Base-by-base conservation (phyloP, 2,113 vertebrate genomes). In the Ciconia stormi region DNA sequence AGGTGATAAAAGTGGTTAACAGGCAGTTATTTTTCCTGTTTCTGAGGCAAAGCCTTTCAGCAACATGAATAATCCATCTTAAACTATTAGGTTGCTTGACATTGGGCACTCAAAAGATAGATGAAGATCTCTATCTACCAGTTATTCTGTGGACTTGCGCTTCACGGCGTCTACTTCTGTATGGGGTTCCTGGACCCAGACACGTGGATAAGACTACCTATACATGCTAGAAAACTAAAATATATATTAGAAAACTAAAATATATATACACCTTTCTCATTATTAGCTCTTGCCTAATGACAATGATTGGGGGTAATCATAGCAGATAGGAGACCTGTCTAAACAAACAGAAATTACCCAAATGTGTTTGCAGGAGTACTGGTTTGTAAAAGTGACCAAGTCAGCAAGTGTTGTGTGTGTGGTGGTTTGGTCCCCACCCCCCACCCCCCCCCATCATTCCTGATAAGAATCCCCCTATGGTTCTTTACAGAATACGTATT, bases 41-140 rank as follows among this genome's bases (percentile, higher is more conserved):
- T 65, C 49, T 49, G 62, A 56, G 26, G 58, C 38, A 65, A 94
- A 93, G 73, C 2, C 34, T 76, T 55, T 26, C 10, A 65, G 38
- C 15, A 52, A 59, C 1, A 1, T 0, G 2, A 86, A 65, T 13
- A 71, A 79, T 53, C n/a, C n/a, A 2, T 22, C 1, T 76, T 36
- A 71, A 86, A 90, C 7, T 46, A 7, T 53, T 29, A 38, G 36
- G 18, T 44, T 70, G 16, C 1, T 2, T 49, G 59, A 26, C 11
- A 32, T 1, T 42, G 27, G 40, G 17, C 9, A 2, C 40, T 73
- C 36, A 26, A 27, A 71, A 77, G 70, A 8, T 13, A 16, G 63
- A 10, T 38, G 15, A 69, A 29, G 32, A 34, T 30, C 32, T 49
- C 7, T 30, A 8, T n/a, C 56, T 40, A 47, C 29, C 32, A 30